These are phyloP conservation scores for Montipora sp. DNA, from an alignment of 64 coral and sea anemone genomes.

Conservation along the genomic window DNA sequence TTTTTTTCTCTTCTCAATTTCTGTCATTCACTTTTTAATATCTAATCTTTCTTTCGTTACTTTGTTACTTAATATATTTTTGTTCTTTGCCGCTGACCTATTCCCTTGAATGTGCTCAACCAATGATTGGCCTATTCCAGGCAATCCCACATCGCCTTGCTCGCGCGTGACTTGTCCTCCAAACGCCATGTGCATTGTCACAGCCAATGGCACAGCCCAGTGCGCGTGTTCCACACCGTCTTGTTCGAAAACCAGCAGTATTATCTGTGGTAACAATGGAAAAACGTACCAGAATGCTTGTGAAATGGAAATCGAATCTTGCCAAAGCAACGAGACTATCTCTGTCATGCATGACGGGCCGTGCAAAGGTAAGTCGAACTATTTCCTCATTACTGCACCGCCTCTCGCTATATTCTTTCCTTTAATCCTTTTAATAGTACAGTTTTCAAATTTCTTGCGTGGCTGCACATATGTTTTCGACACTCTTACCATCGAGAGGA, in stretches of 20 bases:
- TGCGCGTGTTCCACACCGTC: constrained; percentile 72
- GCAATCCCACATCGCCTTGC: constrained; percentile 45
- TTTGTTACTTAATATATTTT: background rate
- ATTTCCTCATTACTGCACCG: background rate
- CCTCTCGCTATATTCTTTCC: background rate
- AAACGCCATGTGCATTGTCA: constrained; percentile 56
- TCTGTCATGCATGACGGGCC: constrained; percentile 38
- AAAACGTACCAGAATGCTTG: constrained; percentile 72
- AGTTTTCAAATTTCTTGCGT: too few species aligned
- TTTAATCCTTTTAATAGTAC: background rate
- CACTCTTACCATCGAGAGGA: too few species aligned
- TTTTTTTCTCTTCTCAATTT: too few species aligned
- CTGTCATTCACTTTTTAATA: background rate
- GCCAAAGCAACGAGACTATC: constrained; percentile 44
- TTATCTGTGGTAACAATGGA: constrained; percentile 80
- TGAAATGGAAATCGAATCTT: constrained; percentile 67
- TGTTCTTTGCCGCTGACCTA: background rate
- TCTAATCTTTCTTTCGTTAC: background rate
- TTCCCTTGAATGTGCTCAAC: background rate
- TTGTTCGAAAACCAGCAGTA: constrained; percentile 4
- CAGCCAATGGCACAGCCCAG: constrained; percentile 26
- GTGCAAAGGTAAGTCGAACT: constrained; percentile 32
- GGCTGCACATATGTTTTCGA: too few species aligned
- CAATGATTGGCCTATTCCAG: background rate
- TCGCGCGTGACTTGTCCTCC: constrained; percentile 56